Evolutionary conservation across 2,113 vertebrate species (phyloP).

Genomic region (Dipodomys merriami): DNA sequence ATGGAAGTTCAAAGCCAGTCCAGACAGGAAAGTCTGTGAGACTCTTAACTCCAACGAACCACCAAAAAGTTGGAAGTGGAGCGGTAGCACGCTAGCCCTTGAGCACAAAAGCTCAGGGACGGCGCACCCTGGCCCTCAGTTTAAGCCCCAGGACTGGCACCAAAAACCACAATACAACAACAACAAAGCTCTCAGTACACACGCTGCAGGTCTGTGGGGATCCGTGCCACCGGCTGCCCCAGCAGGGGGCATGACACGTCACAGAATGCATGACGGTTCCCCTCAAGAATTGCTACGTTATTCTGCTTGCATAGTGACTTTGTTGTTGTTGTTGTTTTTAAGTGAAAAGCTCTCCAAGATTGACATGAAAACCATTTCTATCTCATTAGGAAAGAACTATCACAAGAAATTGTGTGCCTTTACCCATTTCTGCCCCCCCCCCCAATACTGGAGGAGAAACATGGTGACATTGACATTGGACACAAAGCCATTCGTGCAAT

Average conservation of each 20-base stretch:
- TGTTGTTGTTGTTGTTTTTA: not conserved
- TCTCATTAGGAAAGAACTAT: conserved; percentile 48
- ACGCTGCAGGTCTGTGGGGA: too few species aligned
- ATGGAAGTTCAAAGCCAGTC: too few species aligned
- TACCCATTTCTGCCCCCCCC: not conserved
- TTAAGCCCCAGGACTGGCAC: too few species aligned
- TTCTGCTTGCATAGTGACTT: not conserved
- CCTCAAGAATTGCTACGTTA: not conserved
- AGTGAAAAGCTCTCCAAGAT: conserved; percentile 23
- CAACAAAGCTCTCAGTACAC: too few species aligned
- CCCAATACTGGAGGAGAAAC: not conserved
- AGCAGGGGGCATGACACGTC: not conserved
- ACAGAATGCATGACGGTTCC: not conserved
- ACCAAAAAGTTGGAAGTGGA: too few species aligned
- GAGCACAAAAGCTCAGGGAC: too few species aligned
- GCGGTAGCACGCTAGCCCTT: too few species aligned
- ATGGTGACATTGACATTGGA: not conserved
- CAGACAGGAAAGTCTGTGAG: too few species aligned
- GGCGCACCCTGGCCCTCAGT: too few species aligned
- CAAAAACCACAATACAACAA: too few species aligned
- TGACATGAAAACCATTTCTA: conserved; percentile 23
- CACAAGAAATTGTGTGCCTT: not conserved
- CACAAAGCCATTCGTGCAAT: not conserved
- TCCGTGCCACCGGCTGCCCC: not conserved
- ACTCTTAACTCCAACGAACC: too few species aligned